Evolutionary conservation across 2,888 invertebrate species (phyloP).

Genomic region (Mesoligia furuncula): DNA sequence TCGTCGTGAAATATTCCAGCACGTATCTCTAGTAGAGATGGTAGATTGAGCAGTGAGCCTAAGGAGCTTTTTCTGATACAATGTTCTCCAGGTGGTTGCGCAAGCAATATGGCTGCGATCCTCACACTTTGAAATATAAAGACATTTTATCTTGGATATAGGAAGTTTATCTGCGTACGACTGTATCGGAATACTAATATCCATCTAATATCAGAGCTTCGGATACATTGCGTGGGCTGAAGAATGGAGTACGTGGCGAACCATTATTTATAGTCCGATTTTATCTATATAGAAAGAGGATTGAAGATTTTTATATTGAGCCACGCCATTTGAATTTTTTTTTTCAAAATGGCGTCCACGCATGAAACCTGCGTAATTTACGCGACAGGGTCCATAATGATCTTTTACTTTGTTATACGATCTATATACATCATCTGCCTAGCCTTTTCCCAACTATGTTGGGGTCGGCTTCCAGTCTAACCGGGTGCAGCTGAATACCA

Average conservation of each 20-base stretch:
- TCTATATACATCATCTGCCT: too few relatives aligned
- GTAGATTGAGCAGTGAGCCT: slow-evolving; percentile 1
- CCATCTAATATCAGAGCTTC: slow-evolving; percentile 11
- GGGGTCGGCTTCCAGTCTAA: too few relatives aligned
- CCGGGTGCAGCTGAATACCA: too few relatives aligned
- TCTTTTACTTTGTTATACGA: too few relatives aligned
- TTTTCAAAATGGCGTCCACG: not conserved
- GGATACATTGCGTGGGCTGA: slow-evolving; percentile 18
- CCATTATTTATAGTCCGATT: slow-evolving; percentile 6
- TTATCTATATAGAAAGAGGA: not conserved
- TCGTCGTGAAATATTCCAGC: slow-evolving; percentile 12
- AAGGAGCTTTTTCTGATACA: slow-evolving; percentile 1
- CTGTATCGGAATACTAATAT: slow-evolving; percentile 56
- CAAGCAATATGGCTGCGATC: slow-evolving; percentile 32
- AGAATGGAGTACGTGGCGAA: slow-evolving; percentile 9
- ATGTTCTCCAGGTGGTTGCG: slow-evolving; percentile 45
- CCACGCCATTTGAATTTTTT: not conserved
- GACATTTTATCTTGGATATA: slow-evolving; percentile 54
- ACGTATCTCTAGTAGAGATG: slow-evolving; percentile 12
- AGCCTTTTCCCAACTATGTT: too few relatives aligned
- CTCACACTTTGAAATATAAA: slow-evolving; percentile 49
- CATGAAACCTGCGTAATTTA: not conserved
- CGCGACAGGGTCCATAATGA: too few relatives aligned
- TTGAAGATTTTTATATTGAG: not conserved
- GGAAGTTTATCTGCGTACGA: slow-evolving; percentile 47